phyloP scores from a whole-genome alignment of 1,140 invertebrate genomes.

The Sitodiplosis mosellana region DNA sequence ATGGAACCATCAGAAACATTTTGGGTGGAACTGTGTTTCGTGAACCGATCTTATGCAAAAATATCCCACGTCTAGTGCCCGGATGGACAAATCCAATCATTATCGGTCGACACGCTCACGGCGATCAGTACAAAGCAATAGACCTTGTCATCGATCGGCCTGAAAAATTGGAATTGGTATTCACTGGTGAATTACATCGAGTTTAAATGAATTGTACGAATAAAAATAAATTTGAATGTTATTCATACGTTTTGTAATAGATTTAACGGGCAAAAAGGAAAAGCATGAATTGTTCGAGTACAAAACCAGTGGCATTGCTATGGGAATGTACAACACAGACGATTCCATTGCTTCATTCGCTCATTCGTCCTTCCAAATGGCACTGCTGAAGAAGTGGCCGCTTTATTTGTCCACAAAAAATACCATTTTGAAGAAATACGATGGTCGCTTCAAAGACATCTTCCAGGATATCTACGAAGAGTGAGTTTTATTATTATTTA shows the following conservation, averaged over 20 bases:
- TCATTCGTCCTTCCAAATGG: constrained; percentile 68
- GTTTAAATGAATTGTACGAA: no score
- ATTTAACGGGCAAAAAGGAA: constrained; percentile 35
- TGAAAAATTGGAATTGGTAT: constrained; percentile 33
- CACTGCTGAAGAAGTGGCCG: constrained; percentile 64
- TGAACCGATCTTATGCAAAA: constrained; percentile 77
- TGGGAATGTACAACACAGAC: constrained; percentile 84
- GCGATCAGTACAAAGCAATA: constrained; percentile 80
- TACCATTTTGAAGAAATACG: constrained; percentile 78
- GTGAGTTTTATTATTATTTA: no score
- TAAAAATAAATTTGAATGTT: no score
- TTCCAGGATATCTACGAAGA: constrained; percentile 75
- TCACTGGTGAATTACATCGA: background rate
- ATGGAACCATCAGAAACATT: constrained; percentile 83
- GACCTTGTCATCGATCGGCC: constrained; percentile 57
- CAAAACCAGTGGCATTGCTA: constrained; percentile 53
- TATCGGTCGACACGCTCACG: constrained; percentile 77
- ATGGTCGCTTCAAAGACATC: constrained; percentile 85
- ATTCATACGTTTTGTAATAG: no score
- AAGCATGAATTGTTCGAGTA: constrained; percentile 47
- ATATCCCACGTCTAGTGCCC: constrained; percentile 70
- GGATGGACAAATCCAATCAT: constrained; percentile 67
- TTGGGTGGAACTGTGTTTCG: constrained; percentile 79
- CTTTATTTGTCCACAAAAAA: constrained; percentile 82
- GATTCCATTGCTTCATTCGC: constrained; percentile 70